Percentiles rank a stretch among this genome's conserved stretches.
phyloP scores from a whole-genome alignment of 1,140 invertebrate species.

The Agrypnia vestita region DNA sequence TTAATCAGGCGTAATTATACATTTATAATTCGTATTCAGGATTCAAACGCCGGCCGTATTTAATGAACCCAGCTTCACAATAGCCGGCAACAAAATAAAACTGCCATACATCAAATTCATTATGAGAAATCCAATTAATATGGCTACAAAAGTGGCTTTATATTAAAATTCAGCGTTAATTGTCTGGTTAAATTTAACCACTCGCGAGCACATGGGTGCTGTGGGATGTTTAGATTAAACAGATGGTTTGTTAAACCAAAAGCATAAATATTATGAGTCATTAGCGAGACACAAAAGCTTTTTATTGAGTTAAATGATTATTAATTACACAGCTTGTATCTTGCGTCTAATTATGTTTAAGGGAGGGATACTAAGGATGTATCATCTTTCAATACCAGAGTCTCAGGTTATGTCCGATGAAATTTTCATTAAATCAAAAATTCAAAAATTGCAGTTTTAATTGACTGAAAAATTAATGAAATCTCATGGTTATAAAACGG shows the following conservation, averaged over 20 bases:
- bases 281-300: slow-evolving; percentile 21
- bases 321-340: slow-evolving; percentile 52
- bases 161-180: slow-evolving; percentile 12
- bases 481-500: no score
- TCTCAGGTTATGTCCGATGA: no score
- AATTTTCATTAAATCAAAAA: no score
- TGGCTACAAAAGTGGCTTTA: slow-evolving; percentile 25
- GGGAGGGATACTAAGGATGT: slow-evolving; percentile 42
- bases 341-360: slow-evolving; percentile 51
- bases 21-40: no score
- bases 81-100: not conserved
- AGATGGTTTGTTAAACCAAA: slow-evolving; percentile 26
- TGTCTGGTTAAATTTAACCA: slow-evolving; percentile 4
- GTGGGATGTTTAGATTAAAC: slow-evolving; percentile 13
- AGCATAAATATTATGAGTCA: slow-evolving; percentile 25
- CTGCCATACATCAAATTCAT: slow-evolving; percentile 11
- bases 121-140: slow-evolving; percentile 34
- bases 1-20: no score
- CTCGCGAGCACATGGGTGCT: not conserved
- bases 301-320: slow-evolving; percentile 55
- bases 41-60: not conserved
- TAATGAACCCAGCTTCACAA: slow-evolving; percentile 7
- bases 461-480: no score
- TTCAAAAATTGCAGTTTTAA: no score
- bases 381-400: no score